Conservation (phyloP, 2,888 invertebrate genomes). For the Luperina nickerlii region DNA sequence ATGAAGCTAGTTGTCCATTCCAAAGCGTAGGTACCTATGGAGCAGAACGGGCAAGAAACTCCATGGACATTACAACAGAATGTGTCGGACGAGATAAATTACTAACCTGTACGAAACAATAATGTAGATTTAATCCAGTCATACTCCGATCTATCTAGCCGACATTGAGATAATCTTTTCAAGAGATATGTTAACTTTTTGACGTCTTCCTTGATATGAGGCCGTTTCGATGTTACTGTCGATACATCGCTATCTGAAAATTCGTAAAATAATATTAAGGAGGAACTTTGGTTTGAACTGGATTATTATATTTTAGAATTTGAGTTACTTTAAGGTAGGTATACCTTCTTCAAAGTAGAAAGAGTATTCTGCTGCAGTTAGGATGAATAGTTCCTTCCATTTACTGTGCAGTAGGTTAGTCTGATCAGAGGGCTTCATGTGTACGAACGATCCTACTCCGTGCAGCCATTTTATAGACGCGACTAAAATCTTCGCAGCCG, state of each 20-base stretch:
- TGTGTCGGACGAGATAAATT: background rate
- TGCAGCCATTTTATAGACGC: conserved; percentile 95
- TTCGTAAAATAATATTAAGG: background rate
- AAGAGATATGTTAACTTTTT: conserved; percentile 91
- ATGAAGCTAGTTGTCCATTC: too few relatives aligned
- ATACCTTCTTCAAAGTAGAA: conserved; percentile 93
- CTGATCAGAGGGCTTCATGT: conserved; percentile 92
- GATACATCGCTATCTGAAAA: conserved; percentile 84
- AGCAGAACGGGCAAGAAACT: too few relatives aligned
- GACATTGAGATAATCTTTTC: conserved; percentile 91
- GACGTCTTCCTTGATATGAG: conserved; percentile 87
- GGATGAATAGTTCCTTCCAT: conserved; percentile 95
- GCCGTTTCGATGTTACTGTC: conserved; percentile 85
- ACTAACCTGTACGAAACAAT: conserved; percentile 93
- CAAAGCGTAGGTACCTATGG: too few relatives aligned
- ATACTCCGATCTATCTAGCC: conserved; percentile 95
- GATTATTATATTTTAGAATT: background rate
- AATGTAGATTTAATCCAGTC: conserved; percentile 96
- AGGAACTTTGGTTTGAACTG: background rate
- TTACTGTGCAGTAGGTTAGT: conserved; percentile 93
- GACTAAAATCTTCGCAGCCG: conserved; percentile 94
- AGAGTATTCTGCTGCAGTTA: conserved; percentile 95
- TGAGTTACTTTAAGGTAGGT: background rate
- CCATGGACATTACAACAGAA: background rate
- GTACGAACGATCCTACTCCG: conserved; percentile 93